phyloP scores from a whole-genome alignment of 2,888 invertebrate genomes.

The Lampropteryx suffumata region DNA sequence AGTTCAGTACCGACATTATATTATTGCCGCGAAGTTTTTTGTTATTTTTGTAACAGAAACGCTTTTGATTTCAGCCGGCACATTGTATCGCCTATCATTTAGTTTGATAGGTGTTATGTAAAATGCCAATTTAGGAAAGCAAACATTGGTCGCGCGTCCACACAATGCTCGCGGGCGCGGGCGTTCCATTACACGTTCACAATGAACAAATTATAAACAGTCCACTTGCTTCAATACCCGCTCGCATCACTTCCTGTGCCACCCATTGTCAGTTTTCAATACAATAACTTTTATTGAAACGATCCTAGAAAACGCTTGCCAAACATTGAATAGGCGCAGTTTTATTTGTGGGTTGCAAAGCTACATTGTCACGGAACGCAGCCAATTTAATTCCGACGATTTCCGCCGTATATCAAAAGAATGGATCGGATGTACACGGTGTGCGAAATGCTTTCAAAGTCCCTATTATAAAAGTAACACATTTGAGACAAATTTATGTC shows the following conservation, averaged over 20 bases:
- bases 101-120: slow-evolving; percentile 38
- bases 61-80: not conserved
- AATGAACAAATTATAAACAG: slow-evolving; percentile 82
- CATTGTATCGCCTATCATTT: slow-evolving; percentile 9
- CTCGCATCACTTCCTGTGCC: slow-evolving; percentile 78
- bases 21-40: too few species aligned
- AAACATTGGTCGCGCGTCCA: slow-evolving; percentile 54
- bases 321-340: slow-evolving; percentile 64
- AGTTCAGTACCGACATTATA: too few species aligned
- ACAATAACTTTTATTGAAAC: slow-evolving; percentile 82
- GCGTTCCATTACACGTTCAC: slow-evolving; percentile 69
- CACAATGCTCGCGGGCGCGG: slow-evolving; percentile 65
- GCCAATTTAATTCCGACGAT: slow-evolving; percentile 69
- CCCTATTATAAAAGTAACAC: slow-evolving; percentile 40
- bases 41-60: too few species aligned
- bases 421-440: slow-evolving; percentile 58
- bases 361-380: slow-evolving; percentile 64
- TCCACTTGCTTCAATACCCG: slow-evolving; percentile 77
- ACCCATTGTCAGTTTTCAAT: slow-evolving; percentile 77
- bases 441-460: slow-evolving; percentile 57
- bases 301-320: slow-evolving; percentile 72
- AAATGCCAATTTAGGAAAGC: slow-evolving; percentile 73
- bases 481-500: slow-evolving; percentile 67
- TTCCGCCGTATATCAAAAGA: slow-evolving; percentile 71
- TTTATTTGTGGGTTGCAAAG: slow-evolving; percentile 67